These are phyloP conservation scores for Dromococcyx pavoninus DNA, from an alignment of 2,797 vertebrate genomes.

Conservation along the genomic window DNA sequence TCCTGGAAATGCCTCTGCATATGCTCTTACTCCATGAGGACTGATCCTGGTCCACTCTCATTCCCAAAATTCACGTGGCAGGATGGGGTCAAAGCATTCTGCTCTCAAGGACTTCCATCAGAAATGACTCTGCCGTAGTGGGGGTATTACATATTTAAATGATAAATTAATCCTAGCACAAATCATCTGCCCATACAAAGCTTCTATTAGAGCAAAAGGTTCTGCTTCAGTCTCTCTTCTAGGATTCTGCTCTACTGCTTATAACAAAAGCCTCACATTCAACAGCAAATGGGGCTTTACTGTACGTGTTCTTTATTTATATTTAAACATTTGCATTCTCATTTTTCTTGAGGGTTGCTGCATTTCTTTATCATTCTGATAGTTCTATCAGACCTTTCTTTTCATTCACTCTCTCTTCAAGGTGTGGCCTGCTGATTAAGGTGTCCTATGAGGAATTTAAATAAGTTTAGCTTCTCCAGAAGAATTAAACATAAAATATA, in stretches of 20 bases:
- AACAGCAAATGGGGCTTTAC: neutral
- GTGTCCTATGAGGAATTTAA: constrained; percentile 17
- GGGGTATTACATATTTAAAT: neutral
- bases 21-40: neutral
- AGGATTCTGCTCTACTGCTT: neutral
- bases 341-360: constrained; percentile 15
- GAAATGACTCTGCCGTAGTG: neutral
- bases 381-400: neutral
- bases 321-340: neutral
- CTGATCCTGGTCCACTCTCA: neutral
- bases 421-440: constrained; percentile 31
- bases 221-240: neutral
- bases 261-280: neutral
- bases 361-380: constrained; percentile 24
- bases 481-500: constrained; percentile 44
- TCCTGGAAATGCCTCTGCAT: neutral
- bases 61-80: neutral
- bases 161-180: neutral
- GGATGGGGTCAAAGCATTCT: neutral
- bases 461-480: constrained; percentile 7
- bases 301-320: neutral
- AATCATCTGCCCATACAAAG: neutral
- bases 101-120: neutral
- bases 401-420: neutral
- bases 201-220: neutral